Base-by-base conservation (phyloP, 1,140 invertebrate species). In the Nephotettix cincticeps region DNA sequence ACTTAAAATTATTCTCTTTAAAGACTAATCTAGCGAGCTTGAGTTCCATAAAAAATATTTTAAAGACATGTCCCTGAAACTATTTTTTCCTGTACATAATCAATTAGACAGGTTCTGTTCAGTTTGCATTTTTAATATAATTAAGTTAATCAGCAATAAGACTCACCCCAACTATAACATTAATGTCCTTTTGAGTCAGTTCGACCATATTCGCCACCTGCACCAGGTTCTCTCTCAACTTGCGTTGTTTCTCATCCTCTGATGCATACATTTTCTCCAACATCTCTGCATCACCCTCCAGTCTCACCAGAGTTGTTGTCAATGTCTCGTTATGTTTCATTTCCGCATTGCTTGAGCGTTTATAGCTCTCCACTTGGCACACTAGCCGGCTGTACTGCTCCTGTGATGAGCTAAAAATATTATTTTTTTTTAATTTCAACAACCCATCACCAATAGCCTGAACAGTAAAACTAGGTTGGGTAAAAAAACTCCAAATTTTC, bases 261-360 rank as follows among this genome's bases (percentile, higher is more conserved):
- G 23, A 1, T 43, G 64, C 19, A 19, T 43, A 2, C 2, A 14
- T 21, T 29, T 21, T 23, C 43, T 54, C 43, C 67, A 69, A 56
- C 43, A 29, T 29, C 19, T 69, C 67, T 2, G 4, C 1, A 6
- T 91, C 87, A 51, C 85, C 83, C 13, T 83, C 74, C 29, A 88
- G 72, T 75, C 87, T 84, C 47, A 83, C 80, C 72, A 88, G 87
- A 66, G 87, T 80, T 66, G 85, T 81, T 0, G 86, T 86, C 1
- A 91, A 76, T 75, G 84, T 81, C 76, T 89, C 89, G 73, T 91
- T 89, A 1, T 83, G 83, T 71, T 87, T 84, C 83, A 90, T 87
- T 80, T 91, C 89, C 69, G 87, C 86, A 19, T 73, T 69, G 13
- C 77, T 83, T 76, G 78, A 82, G 80, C 80, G 89, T 78, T 80